Base-by-base conservation (phyloP, 2,888 invertebrate genomes). In the Creontiades dilutus region DNA sequence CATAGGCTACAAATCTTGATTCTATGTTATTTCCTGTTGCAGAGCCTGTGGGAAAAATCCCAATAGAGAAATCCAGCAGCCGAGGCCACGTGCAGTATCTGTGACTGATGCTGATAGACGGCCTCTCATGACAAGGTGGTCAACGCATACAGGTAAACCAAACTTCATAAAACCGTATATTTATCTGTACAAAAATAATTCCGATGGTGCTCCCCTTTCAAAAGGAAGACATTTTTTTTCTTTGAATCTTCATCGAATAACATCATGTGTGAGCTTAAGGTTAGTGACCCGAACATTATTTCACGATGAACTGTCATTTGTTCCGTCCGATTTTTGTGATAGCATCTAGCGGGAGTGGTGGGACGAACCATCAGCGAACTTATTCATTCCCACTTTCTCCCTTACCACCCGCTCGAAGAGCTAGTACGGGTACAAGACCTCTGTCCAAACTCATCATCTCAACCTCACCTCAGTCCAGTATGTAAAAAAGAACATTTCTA, bases 71-170 rank as follows among this genome's bases (percentile, higher is more conserved):
- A 94, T 95, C 14, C 78, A 92, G 48, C 94, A 94, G 12, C 96
- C 96, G 5, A 95, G 95, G 92, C 94, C 94, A 87, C 94, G 96
- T 92, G 94, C 96, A 86, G 95, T 95, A 61, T 96, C 96, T 46
- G 96, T 96, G 13, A 96, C 95, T 78, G 97, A 97, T 93, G 95
- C 96, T 85, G 95, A 96, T 46, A 95, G 96, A 92, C 96, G 96
- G 0, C 95, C 94, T 88, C 94, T 94, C 90, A 92, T 94, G 76
- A 94, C 95, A 90, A 94, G 96, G 82, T 94, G 95, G n/a, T 95
- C 94, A 92, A 95, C 95, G 68, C 94, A 95, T 92, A 94, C 95
- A 90, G 95, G 95, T 91, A 89, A 91, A 68, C 89, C 52, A 91
- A 68, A 89, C 68, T 47, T 57, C 68, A 68, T 27, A 23, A 68